Conservation (phyloP, 2,113 vertebrate species). For the human region DNA sequence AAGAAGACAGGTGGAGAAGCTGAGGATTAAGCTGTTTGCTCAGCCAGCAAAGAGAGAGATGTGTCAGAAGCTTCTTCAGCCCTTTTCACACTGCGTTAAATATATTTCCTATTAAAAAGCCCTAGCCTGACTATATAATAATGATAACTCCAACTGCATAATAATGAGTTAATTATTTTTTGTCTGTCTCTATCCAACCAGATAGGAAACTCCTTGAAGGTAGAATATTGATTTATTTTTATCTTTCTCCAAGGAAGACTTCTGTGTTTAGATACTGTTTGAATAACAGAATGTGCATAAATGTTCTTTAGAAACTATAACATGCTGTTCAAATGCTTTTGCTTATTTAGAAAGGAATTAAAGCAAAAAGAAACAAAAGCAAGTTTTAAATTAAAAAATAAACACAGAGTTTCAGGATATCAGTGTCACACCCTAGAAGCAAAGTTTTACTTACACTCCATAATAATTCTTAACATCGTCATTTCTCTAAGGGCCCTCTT, state of each 20-base stretch:
- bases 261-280: constrained; percentile 9
- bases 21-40: constrained; percentile 65
- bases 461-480: constrained; percentile 31
- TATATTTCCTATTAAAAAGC: not conserved
- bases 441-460: not conserved
- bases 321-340: not conserved
- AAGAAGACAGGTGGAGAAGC: constrained; percentile 66
- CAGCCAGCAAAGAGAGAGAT: constrained; percentile 27
- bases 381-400: constrained; percentile 15
- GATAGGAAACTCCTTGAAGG: constrained; percentile 50
- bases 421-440: not conserved
- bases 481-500: constrained; percentile 54
- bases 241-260: not conserved
- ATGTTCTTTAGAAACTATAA: not conserved
- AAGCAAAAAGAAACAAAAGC: constrained; percentile 23
- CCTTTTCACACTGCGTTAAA: not conserved
- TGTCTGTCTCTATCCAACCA: not conserved
- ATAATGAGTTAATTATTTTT: constrained; percentile 1
- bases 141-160: not conserved
- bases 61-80: not conserved
- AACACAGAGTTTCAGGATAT: not conserved
- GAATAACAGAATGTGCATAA: constrained; percentile 29
- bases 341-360: constrained; percentile 16
- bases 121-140: not conserved
- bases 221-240: constrained; percentile 38